Base-by-base conservation (phyloP, 2,888 invertebrate species). In the Acanthococcus lagerstroemiae region DNA sequence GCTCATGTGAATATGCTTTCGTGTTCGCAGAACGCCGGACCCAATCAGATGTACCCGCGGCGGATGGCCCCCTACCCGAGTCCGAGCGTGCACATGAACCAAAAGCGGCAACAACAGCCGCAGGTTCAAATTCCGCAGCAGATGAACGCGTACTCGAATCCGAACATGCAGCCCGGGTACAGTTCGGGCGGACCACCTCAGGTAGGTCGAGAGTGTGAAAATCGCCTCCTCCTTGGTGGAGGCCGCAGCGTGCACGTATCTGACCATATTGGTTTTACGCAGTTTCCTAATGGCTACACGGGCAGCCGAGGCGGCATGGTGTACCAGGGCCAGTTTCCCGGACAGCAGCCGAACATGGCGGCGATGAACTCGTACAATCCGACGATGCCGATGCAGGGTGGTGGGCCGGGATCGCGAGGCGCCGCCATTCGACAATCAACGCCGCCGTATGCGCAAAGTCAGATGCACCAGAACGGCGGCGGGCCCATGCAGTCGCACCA, bases 51-150 rank as follows among this genome's bases (percentile, higher is more conserved):
- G 71, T 88, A 88, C 73, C 88, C 88, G 70, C 81, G 91, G 73
- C 82, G 92, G 73, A 83, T 90, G 78, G 82, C 88, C 56, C 92
- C 93, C 1, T 93, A 93, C 77, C 91, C 92, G 22, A 85, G 84
- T 68, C 88, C 90, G 15, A 85, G 86, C 67, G 88, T 90, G 86
- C 87, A 91, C 75, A 87, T 89, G 84, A 83, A 84, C 66, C 88
- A 88, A 74, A 87, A 91, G 72, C 81, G 88, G 73, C 80, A 82
- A 68, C 50, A 24, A 19, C 56, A 82, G 70, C 77, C 75, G 68
- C 71, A 55, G n/a, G 19, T 30, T 9, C 26, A 15, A 19, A 52
- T 52, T 5, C 61, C 52, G 21, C 54, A 44, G n/a, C 67, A 65
- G 26, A 54, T 61, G 48, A 61, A 54, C 22, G 54, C 67, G 7